Evolutionary conservation across 2,113 vertebrate genomes (phyloP), one percentile per base, ranked within the genome.

Genomic region (Okapia johnstoni): DNA sequence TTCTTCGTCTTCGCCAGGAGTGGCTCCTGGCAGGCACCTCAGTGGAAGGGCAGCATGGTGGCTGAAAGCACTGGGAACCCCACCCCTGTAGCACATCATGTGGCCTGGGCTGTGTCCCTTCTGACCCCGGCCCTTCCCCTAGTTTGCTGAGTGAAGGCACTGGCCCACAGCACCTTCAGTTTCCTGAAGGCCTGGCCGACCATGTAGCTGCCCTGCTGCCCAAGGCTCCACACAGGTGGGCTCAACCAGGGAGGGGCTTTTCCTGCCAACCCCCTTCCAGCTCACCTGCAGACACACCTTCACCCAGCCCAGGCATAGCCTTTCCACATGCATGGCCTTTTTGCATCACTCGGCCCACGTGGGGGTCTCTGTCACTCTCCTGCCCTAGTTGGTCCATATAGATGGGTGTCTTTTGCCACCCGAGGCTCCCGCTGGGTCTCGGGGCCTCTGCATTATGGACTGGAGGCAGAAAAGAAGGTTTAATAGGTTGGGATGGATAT

Each of bases 311-410:
- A 40, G 43, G 14, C 17, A 1, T 1, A 19, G 5, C 48, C 30
- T 80, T 80, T 80, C 48, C 16, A n/a, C 28, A 21, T 2, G 0
- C 48, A 21, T 1, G 3, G 40, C 36, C 55, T 70, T 33, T 14
- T 46, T n/a, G 40, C 55, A 40, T 6, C 50, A 50, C 40, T 63
- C 89, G 50, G 11, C 25, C 50, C 43, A 73, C 2, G 2, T 19
- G 26, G 10, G 40, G 48, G 77, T 80, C 9, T 50, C 25, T 70
- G 63, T 50, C 52, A 54, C 46, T 50, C 33, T 76, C 36, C 83
- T 85, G 36, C 15, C 15, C 25, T 40, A 19, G 8, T 1, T 15
- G 9, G n/a, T 60, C 57, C 33, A 6, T 1, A 5, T 2, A 4
- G 46, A 13, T 25, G 1, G n/a, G 15, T 36, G 36, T 55, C 15